Percentiles rank a stretch among this genome's conserved stretches.
Conservation (phyloP, 1,140 invertebrate species). For the Drosophila funebris region DNA sequence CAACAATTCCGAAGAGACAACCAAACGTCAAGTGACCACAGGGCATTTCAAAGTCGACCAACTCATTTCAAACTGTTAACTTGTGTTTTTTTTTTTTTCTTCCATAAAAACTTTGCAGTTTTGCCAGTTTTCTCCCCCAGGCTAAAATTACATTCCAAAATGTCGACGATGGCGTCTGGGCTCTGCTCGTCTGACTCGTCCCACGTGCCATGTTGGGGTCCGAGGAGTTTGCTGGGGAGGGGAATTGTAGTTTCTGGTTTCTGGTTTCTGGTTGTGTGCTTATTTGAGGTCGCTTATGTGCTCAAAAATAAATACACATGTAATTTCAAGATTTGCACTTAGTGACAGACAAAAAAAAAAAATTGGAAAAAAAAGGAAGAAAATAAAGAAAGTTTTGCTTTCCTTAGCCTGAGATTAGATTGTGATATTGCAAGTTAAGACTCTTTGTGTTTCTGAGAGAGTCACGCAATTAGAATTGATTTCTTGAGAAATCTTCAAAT, state of each 20-base stretch:
- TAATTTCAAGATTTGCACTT: slow-evolving; percentile 73
- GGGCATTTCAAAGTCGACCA: not conserved
- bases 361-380: no score
- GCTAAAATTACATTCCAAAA: slow-evolving; percentile 78
- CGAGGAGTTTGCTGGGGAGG: not conserved
- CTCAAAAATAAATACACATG: slow-evolving; percentile 70
- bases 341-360: not conserved
- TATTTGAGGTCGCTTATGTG: slow-evolving; percentile 22
- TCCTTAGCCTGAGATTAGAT: not conserved
- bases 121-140: slow-evolving; percentile 40
- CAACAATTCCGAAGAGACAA: no score
- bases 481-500: slow-evolving; percentile 1
- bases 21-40: not conserved
- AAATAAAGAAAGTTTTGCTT: not conserved
- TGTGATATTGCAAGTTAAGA: not conserved
- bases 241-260: slow-evolving; percentile 6
- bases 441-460: not conserved
- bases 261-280: slow-evolving; percentile 30
- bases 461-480: slow-evolving; percentile 6
- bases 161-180: slow-evolving; percentile 45
- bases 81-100: slow-evolving; percentile 36
- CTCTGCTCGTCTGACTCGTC: not conserved
- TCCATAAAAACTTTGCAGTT: slow-evolving; percentile 68
- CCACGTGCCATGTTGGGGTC: not conserved
- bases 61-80: not conserved